Evolutionary conservation across 2,797 vertebrate genomes (phyloP), one percentile per base, ranked within the genome.

Genomic region (Lepidocolaptes lacrymiger): DNA sequence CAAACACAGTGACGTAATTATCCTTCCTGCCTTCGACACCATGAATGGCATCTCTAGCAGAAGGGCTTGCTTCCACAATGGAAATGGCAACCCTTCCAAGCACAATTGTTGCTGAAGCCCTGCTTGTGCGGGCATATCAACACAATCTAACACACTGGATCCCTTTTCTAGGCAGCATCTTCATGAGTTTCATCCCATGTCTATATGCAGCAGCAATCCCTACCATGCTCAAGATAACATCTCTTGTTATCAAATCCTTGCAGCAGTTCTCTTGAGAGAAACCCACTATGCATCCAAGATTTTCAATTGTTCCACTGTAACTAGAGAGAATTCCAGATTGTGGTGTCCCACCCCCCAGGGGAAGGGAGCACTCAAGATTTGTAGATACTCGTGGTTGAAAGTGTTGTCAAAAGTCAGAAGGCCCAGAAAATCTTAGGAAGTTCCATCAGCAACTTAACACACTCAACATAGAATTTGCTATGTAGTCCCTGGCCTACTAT

Each of bases 381-480:
- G 0, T 34, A 44, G 21, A 71, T 30, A 17, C 14, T 44, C 0
- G 0, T 51, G n/a, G 21, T 58, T n/a, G 56, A 39, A 76, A 77
- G 37, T 49, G 43, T 49, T 2, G 36, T 14, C 23, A 44, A 9
- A 82, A 76, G 13, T 48, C 15, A 62, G 41, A 54, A 18, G 18
- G 22, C 7, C 43, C 43, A 55, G 23, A 69, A 62, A 62, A 56
- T 56, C 23, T 76, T 44, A n/a, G 2, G 0, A 63, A 44, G 12
- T 51, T 56, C 3, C 13, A 12, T 83, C 48, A 15, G 32, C 49
- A n/a, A 43, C 44, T 63, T n/a, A 55, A n/a, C 9, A 44, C 23
- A 22, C 23, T 56, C 36, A 20, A 7, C 16, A 34, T 62, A 32
- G 34, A 49, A 37, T 49, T 13, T n/a, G 56, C 7, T 49, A 4